phyloP scores from a whole-genome alignment of 2,113 vertebrate genomes.

The Saccopteryx bilineata region DNA sequence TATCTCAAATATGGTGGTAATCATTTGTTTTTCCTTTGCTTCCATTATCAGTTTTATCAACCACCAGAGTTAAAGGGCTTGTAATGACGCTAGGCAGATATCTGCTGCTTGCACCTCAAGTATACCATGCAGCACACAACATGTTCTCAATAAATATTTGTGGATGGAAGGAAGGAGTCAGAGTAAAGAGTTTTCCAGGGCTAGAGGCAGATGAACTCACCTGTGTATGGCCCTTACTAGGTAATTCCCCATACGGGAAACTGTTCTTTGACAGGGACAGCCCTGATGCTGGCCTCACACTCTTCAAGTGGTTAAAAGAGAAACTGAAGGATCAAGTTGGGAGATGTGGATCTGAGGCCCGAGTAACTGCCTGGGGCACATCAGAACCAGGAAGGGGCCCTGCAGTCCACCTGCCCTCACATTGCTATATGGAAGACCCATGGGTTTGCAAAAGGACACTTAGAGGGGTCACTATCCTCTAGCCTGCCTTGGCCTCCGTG shows the following conservation, averaged over 20 bases:
- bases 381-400: neutral
- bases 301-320: neutral
- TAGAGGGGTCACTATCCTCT: neutral
- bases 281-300: neutral
- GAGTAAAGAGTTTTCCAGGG: neutral
- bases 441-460: neutral
- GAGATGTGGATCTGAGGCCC: neutral
- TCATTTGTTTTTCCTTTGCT: conserved; percentile 9
- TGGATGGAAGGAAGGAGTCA: neutral
- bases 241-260: neutral
- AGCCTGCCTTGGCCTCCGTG: neutral
- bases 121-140: neutral
- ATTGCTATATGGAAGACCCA: neutral
- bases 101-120: neutral
- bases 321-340: rapidly evolving
- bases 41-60: neutral
- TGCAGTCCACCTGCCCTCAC: neutral
- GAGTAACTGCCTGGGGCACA: neutral
- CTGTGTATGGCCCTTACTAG: neutral
- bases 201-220: neutral
- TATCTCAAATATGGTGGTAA: neutral
- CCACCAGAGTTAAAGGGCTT: neutral
- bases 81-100: neutral
- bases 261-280: neutral
- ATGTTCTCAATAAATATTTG: conserved; percentile 11